These are phyloP conservation scores for Podarcis muralis DNA, from an alignment of 2,113 vertebrate species.

Conservation along the genomic window DNA sequence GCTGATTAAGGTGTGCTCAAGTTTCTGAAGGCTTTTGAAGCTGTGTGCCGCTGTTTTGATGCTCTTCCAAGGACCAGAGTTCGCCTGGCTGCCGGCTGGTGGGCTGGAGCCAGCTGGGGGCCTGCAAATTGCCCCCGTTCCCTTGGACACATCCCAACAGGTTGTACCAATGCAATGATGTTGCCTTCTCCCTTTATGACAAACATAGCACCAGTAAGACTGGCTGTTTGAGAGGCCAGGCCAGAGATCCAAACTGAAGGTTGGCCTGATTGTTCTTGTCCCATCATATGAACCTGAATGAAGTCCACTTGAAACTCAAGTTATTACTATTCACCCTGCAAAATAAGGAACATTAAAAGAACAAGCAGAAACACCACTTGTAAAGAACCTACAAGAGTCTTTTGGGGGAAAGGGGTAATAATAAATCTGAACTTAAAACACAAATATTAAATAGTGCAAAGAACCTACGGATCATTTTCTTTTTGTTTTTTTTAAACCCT, in stretches of 20 bases:
- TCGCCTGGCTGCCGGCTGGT: no score
- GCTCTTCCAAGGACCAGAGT: no score
- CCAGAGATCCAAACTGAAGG: conserved; percentile 55
- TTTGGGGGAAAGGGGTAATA: not conserved
- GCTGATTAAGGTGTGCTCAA: no score
- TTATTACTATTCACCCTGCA: conserved; percentile 9
- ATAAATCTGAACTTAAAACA: not conserved
- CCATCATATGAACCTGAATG: conserved; percentile 53
- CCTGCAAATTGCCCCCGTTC: no score
- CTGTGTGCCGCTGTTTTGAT: no score
- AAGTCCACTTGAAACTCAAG: conserved; percentile 38
- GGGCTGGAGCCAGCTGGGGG: no score
- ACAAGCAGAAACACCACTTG: conserved; percentile 12
- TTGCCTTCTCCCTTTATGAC: conserved; percentile 16
- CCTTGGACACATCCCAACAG: no score
- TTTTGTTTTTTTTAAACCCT: not conserved
- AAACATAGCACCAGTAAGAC: conserved; percentile 32
- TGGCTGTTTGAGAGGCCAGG: conserved; percentile 57
- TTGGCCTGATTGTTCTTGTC: conserved; percentile 53
- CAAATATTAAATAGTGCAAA: not conserved
- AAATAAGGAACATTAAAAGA: conserved; percentile 19
- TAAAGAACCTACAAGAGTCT: not conserved
- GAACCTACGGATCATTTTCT: not conserved
- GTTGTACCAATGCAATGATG: no score
- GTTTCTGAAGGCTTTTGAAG: no score